Evolutionary conservation across 2,888 invertebrate genomes (phyloP).

Genomic region (Deroplatys truncata): DNA sequence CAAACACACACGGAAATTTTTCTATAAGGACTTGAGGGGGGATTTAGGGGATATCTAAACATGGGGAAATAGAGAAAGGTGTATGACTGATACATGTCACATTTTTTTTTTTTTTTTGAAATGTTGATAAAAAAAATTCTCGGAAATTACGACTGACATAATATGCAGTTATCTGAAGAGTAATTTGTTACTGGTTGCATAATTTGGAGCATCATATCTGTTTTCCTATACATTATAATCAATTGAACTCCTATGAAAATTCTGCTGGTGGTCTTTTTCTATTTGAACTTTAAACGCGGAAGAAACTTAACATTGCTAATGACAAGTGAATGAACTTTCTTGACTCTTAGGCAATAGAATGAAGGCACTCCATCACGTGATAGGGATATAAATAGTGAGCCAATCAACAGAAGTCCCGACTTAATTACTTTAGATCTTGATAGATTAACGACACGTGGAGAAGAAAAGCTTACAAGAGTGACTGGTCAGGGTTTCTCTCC

Average conservation of each 20-base stretch:
- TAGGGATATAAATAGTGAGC: neutral
- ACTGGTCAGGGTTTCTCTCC: too few species aligned
- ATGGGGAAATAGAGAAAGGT: too few species aligned
- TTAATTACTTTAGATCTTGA: neutral
- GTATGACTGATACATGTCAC: too few species aligned
- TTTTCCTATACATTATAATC: neutral
- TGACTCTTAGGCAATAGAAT: neutral
- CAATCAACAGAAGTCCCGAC: neutral
- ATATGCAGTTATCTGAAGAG: neutral
- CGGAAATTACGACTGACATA: neutral
- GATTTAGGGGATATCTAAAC: too few species aligned
- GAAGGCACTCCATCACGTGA: neutral
- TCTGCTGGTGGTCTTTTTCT: neutral
- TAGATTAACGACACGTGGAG: neutral
- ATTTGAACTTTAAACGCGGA: neutral
- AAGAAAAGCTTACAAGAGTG: too few species aligned
- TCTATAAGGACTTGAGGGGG: too few species aligned
- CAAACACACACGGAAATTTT: too few species aligned
- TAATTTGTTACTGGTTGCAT: too few species aligned
- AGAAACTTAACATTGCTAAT: neutral
- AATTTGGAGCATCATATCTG: too few species aligned
- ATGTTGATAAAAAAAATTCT: too few species aligned
- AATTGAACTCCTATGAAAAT: neutral
- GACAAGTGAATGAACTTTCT: neutral
- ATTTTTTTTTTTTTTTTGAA: too few species aligned